Evolutionary conservation across 1,140 invertebrate genomes (phyloP).

Genomic region (Dufourea novaeangliae): DNA sequence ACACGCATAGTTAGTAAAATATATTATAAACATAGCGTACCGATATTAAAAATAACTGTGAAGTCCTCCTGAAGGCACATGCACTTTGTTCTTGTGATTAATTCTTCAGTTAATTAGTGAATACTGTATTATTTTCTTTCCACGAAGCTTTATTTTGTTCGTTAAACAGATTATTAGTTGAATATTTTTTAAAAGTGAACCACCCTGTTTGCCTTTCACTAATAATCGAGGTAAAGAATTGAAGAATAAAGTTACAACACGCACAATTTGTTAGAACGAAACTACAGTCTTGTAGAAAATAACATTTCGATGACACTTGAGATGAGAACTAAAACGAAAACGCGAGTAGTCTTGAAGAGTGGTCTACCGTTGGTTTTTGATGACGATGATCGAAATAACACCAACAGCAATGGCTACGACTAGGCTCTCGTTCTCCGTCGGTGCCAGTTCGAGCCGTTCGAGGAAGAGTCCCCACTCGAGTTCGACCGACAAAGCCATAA

Average conservation of each 20-base stretch:
- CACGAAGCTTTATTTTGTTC: neutral
- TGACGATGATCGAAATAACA: neutral
- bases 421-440: neutral
- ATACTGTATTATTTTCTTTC: neutral
- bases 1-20: neutral
- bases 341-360: neutral
- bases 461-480: neutral
- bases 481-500: conserved; percentile 4
- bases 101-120: conserved; percentile 7
- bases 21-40: conserved; percentile 16
- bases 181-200: conserved; percentile 1
- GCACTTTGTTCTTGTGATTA: conserved; percentile 19
- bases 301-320: neutral
- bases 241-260: neutral
- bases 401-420: conserved; percentile 26
- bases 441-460: neutral
- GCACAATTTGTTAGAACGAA: neutral
- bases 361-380: neutral
- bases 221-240: too few species aligned
- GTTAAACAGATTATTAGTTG: neutral
- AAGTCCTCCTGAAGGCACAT: conserved; percentile 3
- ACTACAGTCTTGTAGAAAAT: neutral
- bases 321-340: neutral
- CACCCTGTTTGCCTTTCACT: neutral
- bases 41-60: conserved; percentile 10